Percentiles rank a stretch among this genome's conserved stretches.
Evolutionary conservation across 2,888 invertebrate genomes (phyloP).

Genomic region (Andrena camellia): DNA sequence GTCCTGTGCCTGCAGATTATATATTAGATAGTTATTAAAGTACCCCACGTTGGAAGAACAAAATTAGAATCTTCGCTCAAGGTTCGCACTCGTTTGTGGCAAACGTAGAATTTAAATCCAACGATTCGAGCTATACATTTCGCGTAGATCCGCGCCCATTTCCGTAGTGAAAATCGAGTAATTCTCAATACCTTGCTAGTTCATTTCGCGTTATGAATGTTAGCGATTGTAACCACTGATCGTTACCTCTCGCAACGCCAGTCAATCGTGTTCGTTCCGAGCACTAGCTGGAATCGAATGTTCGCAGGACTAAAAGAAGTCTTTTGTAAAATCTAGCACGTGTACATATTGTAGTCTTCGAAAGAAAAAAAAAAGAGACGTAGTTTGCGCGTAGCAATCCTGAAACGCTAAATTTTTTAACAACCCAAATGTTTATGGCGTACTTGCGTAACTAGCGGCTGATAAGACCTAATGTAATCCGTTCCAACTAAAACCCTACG

Average conservation of each 20-base stretch:
- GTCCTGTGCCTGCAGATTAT: not conserved
- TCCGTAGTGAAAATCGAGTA: not conserved
- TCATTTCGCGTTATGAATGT: conserved; percentile 11
- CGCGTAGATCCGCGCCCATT: conserved; percentile 1
- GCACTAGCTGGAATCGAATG: not conserved
- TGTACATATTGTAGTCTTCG: conserved; percentile 36
- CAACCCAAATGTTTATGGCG: not conserved
- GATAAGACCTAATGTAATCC: conserved; percentile 16
- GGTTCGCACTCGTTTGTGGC: conserved; percentile 17
- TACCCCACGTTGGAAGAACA: conserved; percentile 35
- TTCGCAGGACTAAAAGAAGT: conserved; percentile 8
- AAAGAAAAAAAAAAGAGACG: not conserved
- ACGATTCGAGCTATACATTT: not conserved
- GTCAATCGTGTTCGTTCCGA: conserved; percentile 18
- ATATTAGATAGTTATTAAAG: not conserved
- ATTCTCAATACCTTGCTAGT: conserved; percentile 21
- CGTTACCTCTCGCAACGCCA: conserved; percentile 12
- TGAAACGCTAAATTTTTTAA: conserved; percentile 12
- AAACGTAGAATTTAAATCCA: conserved; percentile 36
- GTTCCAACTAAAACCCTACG: not conserved
- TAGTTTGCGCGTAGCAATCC: not conserved
- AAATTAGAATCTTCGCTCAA: conserved; percentile 13
- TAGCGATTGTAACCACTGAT: conserved; percentile 2
- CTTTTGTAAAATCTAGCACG: conserved; percentile 43
- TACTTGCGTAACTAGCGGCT: not conserved